Evolutionary conservation across 2,113 vertebrate genomes (phyloP).

Genomic region (Ellobius talpinus): DNA sequence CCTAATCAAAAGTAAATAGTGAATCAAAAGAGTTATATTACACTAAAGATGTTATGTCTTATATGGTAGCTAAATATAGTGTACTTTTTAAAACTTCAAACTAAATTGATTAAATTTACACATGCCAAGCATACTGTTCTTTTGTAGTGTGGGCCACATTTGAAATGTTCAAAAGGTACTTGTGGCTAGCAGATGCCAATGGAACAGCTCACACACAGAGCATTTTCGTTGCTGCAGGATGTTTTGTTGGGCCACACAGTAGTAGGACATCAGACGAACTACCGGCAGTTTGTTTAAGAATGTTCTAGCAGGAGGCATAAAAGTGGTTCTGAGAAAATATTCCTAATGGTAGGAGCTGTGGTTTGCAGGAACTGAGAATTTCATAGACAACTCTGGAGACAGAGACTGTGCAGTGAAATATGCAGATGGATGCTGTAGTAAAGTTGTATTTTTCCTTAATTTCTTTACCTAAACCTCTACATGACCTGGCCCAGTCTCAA

Average conservation of each 20-base stretch:
- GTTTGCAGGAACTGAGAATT: slow-evolving; percentile 34
- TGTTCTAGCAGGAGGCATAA: not conserved
- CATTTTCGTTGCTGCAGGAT: not conserved
- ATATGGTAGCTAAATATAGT: not conserved
- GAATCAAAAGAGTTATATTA: not conserved
- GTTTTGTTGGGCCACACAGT: not conserved
- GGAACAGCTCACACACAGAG: not conserved
- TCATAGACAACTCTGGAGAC: not conserved
- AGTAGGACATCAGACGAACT: not conserved
- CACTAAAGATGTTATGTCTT: not conserved
- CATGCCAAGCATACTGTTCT: not conserved
- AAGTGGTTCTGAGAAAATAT: not conserved
- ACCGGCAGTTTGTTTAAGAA: not conserved
- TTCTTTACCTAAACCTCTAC: not conserved
- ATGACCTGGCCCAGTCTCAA: not conserved
- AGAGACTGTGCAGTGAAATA: not conserved
- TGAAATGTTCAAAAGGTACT: not conserved
- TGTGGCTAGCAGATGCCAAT: not conserved
- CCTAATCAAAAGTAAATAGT: slow-evolving; percentile 3
- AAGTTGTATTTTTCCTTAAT: not conserved
- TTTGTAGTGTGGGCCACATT: not conserved
- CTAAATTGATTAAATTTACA: not conserved
- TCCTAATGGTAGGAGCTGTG: not conserved
- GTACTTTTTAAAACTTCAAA: not conserved
- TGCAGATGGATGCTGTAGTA: not conserved